Percentiles rank a stretch among this genome's conserved stretches.
phyloP scores from a whole-genome alignment of 92 coral and sea anemone genomes.

The Parazoanthus atlanticus region DNA sequence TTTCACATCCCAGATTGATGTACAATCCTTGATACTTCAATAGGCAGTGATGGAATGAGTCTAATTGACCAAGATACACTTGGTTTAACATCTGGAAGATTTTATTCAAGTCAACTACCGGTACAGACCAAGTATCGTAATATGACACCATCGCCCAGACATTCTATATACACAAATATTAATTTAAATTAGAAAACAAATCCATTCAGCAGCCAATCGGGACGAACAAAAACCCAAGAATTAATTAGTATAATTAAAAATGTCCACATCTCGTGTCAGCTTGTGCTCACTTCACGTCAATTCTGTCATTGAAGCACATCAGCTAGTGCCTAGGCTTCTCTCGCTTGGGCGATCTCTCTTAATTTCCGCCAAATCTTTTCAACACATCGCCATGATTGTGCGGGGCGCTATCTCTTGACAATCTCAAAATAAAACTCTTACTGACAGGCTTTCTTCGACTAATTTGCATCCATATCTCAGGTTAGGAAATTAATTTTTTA shows the following conservation, averaged over 20 bases:
- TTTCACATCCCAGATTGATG: conserved; percentile 9
- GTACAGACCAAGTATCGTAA: conserved; percentile 33
- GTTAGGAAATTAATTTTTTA: conserved; percentile 11
- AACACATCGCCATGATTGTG: conserved; percentile 26
- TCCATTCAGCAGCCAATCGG: conserved; percentile 56
- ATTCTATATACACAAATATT: conserved; percentile 57
- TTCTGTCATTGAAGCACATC: conserved; percentile 17
- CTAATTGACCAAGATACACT: background rate
- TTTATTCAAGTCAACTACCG: conserved; percentile 42
- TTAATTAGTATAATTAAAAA: conserved; percentile 61
- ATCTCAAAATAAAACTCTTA: conserved; percentile 28
- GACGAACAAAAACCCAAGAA: conserved; percentile 49
- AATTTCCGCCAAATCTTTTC: conserved; percentile 15
- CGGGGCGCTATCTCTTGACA: background rate
- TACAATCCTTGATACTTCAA: background rate
- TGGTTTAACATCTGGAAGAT: conserved; percentile 41
- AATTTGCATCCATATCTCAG: conserved; percentile 32
- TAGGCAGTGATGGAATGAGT: conserved; percentile 29
- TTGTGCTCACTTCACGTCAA: conserved; percentile 31
- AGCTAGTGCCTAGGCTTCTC: conserved; percentile 29
- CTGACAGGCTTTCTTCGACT: conserved; percentile 33
- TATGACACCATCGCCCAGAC: conserved; percentile 9
- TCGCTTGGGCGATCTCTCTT: background rate
- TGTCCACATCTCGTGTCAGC: conserved; percentile 50
- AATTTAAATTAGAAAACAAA: conserved; percentile 64